Percentiles rank a stretch among this genome's conserved stretches.
Evolutionary conservation across 2,113 vertebrate species (phyloP).

Genomic region (Tenrec ecaudatus): DNA sequence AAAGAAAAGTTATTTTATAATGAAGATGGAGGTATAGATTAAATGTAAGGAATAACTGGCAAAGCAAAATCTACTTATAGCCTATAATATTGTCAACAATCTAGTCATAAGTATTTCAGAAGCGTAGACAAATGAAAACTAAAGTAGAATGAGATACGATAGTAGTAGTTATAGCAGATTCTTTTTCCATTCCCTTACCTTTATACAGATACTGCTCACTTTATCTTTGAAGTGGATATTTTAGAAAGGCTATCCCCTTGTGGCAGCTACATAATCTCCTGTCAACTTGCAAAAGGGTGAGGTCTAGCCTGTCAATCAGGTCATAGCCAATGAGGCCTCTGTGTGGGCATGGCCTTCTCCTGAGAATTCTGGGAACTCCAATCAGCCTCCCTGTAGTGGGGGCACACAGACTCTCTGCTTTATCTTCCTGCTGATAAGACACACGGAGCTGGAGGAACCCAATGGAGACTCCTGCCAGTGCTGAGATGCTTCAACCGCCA

Average conservation of each 20-base stretch:
- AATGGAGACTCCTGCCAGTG: too few species aligned
- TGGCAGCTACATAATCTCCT: too few species aligned
- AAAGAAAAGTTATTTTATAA: constrained; percentile 44
- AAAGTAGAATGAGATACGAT: not conserved
- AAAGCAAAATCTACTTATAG: constrained; percentile 2
- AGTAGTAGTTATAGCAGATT: not conserved
- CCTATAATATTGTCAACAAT: not conserved
- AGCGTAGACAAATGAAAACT: constrained; percentile 20
- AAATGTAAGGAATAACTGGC: constrained; percentile 40
- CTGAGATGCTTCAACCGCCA: too few species aligned
- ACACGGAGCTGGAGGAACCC: too few species aligned
- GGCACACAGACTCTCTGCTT: too few species aligned
- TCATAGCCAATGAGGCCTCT: too few species aligned
- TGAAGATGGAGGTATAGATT: not conserved
- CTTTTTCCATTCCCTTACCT: constrained; percentile 7
- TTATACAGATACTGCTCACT: not conserved
- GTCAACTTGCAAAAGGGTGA: too few species aligned
- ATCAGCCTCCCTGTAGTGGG: too few species aligned
- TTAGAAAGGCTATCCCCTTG: not conserved
- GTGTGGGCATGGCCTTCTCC: too few species aligned
- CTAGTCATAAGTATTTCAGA: not conserved
- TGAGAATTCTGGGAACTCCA: too few species aligned
- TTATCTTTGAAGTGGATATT: not conserved
- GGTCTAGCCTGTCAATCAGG: too few species aligned
- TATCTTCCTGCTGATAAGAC: too few species aligned